Conservation (phyloP, 2,113 vertebrate genomes). For the Saguinus midas region DNA sequence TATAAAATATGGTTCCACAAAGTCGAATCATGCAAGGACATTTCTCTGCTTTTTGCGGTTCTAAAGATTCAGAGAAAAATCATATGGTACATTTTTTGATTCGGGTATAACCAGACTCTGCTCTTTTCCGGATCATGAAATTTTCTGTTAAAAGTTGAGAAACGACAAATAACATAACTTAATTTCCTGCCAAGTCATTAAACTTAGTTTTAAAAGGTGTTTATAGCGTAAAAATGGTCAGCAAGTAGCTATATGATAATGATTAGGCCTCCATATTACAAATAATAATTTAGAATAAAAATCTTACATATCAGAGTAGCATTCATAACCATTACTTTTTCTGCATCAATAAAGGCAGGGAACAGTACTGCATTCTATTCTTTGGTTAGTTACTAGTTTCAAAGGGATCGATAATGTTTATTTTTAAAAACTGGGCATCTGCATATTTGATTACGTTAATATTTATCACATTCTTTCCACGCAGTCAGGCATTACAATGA, state of each 20-base stretch:
- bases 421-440: neutral
- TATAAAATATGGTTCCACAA: neutral
- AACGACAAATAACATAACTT: neutral
- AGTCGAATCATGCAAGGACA: neutral
- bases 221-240: slow-evolving; percentile 40
- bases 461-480: neutral
- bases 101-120: neutral
- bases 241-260: slow-evolving; percentile 56
- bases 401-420: neutral
- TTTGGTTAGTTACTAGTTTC: neutral
- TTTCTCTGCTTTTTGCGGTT: neutral
- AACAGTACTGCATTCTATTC: neutral
- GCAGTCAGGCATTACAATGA: neutral
- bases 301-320: neutral
- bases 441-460: slow-evolving; percentile 8
- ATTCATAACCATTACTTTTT: neutral
- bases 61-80: neutral
- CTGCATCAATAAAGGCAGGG: neutral
- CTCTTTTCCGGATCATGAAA: neutral
- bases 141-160: slow-evolving; percentile 22
- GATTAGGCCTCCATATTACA: slow-evolving; percentile 57
- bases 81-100: neutral
- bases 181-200: slow-evolving; percentile 5
- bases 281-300: slow-evolving; percentile 60
- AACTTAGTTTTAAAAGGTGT: slow-evolving; percentile 31